Evolutionary conservation across 2,888 invertebrate species (phyloP), one percentile per base, ranked within the genome.

Genomic region (Chrysolina americana): DNA sequence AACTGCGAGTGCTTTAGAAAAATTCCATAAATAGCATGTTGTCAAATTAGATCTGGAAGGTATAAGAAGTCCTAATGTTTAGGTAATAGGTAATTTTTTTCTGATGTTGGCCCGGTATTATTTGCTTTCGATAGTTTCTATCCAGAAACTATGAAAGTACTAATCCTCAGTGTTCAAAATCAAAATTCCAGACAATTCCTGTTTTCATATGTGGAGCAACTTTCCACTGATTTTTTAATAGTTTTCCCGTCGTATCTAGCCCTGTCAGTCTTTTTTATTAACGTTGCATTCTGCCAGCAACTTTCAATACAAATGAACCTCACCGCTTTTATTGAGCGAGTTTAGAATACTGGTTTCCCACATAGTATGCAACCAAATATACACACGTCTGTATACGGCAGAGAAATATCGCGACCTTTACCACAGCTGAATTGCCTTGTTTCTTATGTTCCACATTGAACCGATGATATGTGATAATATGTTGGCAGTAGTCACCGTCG

Each of bases 331-430:
- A 59, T 59, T 28, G 59, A 59, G 15, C 28, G 1, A 28, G 15
- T 36, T 36, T 17, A 1, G 15, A 28, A n/a, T 36, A 19, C 11
- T 28, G 47, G 13, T 36, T 15, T 19, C 21, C 65, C 64, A 47
- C 68, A 13, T 3, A 47, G 70, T 80, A 81, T 80, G 77, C 81
- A 80, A 79, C 81, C 81, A 77, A 68, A 74, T 75, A 72, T 79
- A 74, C 81, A 75, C n/a, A 17, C n/a, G 10, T n/a, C 65, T 66
- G 64, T 47, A 17, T 59, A 68, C 65, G 62, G 64, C 74, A 48
- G 48, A 41, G 53, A 41, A 48, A 62, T 56, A 62, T 68, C 72
- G 50, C 65, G 59, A 63, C 44, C 44, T 2, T n/a, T 50, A 19
- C 15, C 36, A n/a, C 28, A 19, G 28, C 28, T 15, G n/a, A 59